Conservation (phyloP, 2,113 vertebrate genomes). For the Eidolon helvum region DNA sequence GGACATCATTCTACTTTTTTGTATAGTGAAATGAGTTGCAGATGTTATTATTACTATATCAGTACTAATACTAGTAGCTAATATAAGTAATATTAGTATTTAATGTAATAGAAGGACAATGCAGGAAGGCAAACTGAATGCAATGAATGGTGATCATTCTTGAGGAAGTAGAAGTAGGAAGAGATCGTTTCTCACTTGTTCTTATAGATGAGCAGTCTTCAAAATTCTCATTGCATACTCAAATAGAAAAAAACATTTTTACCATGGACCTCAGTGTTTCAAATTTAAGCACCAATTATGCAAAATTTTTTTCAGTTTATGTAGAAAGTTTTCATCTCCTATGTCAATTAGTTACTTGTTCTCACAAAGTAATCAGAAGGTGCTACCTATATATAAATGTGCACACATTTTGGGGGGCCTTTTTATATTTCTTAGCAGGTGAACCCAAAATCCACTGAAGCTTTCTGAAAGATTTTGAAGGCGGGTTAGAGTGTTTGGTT, state of each 20-base stretch:
- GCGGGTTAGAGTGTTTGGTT: neutral
- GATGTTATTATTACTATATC: neutral
- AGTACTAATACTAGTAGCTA: neutral
- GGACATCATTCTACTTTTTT: neutral
- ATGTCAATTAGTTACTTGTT: neutral
- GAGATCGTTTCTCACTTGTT: neutral
- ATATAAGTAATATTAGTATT: neutral
- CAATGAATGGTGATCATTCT: neutral
- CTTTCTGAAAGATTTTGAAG: neutral
- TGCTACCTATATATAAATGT: neutral
- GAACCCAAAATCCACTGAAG: neutral
- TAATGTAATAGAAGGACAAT: neutral
- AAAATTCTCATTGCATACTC: neutral
- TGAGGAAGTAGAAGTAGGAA: neutral
- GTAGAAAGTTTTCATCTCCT: neutral
- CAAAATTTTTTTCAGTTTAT: neutral
- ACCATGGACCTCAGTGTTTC: neutral
- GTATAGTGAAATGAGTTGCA: neutral
- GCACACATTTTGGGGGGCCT: no score
- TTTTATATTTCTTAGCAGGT: neutral
- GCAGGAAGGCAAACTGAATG: neutral
- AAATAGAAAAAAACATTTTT: neutral
- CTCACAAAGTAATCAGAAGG: neutral
- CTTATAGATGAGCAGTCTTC: neutral
- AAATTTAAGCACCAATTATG: neutral